These are phyloP conservation scores for Lacerta bilineata DNA, from an alignment of 2,797 vertebrate species.

Conservation along the genomic window DNA sequence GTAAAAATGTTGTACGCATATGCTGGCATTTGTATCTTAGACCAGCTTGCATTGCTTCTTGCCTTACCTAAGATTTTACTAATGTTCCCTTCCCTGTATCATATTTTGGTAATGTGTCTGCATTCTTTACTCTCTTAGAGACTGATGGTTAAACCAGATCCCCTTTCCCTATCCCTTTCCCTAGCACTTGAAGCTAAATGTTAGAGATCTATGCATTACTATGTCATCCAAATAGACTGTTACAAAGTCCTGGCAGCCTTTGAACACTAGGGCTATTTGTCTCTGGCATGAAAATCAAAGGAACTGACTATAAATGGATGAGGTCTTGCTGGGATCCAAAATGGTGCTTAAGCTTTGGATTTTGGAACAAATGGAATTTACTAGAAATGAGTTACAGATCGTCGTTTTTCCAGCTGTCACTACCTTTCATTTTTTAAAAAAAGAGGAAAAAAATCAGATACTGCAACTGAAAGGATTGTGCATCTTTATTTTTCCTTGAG, in stretches of 20 bases:
- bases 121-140: neutral
- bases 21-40: too few relatives aligned
- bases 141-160: constrained; percentile 1
- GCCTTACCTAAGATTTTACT: too few relatives aligned
- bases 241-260: neutral
- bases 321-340: neutral
- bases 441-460: neutral
- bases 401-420: neutral
- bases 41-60: too few relatives aligned
- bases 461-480: neutral
- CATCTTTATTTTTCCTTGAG: neutral
- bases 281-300: neutral
- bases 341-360: neutral
- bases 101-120: neutral
- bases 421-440: neutral
- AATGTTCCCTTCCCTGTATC: neutral
- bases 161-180: neutral
- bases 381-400: neutral
- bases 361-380: neutral
- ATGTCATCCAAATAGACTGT: neutral
- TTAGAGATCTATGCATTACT: neutral
- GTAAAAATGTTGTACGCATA: too few relatives aligned
- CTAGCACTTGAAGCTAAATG: neutral
- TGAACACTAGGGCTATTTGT: neutral
- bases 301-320: constrained; percentile 6